These are phyloP conservation scores for Eidolon helvum DNA, from an alignment of 2,113 vertebrate genomes.

Conservation along the genomic window DNA sequence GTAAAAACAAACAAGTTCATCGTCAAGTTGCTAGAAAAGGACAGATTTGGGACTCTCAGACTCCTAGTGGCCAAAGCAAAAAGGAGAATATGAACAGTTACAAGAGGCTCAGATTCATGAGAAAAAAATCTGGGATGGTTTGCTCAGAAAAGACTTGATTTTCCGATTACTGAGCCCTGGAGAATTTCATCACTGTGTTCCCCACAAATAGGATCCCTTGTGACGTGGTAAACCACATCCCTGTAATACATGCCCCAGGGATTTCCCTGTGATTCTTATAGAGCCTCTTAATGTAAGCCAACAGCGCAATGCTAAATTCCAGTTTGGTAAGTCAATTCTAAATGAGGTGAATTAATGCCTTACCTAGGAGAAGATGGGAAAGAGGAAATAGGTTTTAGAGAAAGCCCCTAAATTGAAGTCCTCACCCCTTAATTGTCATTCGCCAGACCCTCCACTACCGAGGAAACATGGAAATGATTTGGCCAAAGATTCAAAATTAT, in stretches of 20 bases:
- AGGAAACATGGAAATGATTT: constrained; percentile 52
- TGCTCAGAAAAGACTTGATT: constrained; percentile 13
- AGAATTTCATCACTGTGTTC: neutral
- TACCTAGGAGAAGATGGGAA: neutral
- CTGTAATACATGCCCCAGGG: neutral
- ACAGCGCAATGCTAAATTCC: neutral
- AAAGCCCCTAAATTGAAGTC: neutral
- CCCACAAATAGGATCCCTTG: neutral
- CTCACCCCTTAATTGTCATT: neutral
- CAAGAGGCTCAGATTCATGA: neutral
- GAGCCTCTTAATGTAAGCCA: neutral
- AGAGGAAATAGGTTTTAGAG: neutral
- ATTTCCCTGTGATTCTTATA: neutral
- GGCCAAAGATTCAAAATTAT: constrained; percentile 52
- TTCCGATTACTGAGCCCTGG: neutral
- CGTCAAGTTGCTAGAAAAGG: neutral
- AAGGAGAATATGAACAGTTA: neutral
- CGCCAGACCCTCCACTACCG: neutral
- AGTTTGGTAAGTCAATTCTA: neutral
- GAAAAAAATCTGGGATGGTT: neutral
- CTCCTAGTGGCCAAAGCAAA: neutral
- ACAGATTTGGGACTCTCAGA: neutral
- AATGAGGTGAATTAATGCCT: neutral
- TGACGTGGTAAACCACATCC: neutral
- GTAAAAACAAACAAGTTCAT: neutral